A percentile compares a stretch with the other conserved stretches of the same genome.
Conservation (phyloP, 2,888 invertebrate species). For the Laspeyria flexula region DNA sequence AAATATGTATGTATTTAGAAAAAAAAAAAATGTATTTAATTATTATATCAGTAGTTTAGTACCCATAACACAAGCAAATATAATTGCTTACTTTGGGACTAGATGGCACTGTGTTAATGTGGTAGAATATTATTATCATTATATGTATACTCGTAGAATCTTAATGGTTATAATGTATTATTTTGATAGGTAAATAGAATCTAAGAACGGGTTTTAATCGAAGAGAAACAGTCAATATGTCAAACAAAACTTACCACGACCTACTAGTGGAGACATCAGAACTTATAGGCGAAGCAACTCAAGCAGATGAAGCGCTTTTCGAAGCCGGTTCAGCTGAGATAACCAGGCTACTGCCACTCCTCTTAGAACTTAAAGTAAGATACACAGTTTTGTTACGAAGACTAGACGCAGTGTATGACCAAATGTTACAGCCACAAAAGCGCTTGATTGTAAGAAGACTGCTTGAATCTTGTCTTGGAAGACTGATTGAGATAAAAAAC, state of each 20-base stretch:
- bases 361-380: slow-evolving; percentile 91
- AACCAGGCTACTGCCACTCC: slow-evolving; percentile 85
- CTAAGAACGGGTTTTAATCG: too few species aligned
- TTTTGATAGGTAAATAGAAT: too few species aligned
- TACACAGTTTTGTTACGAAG: slow-evolving; percentile 92
- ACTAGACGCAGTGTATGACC: slow-evolving; percentile 94
- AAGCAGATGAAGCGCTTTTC: slow-evolving; percentile 87
- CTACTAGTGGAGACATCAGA: slow-evolving; percentile 87
- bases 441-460: slow-evolving; percentile 90
- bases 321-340: slow-evolving; percentile 87
- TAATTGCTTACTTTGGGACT: too few species aligned
- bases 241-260: slow-evolving; percentile 90
- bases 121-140: too few species aligned
- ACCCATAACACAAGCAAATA: too few species aligned
- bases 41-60: too few species aligned
- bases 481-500: slow-evolving; percentile 94
- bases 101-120: too few species aligned
- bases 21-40: too few species aligned
- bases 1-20: too few species aligned
- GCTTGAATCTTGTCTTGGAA: slow-evolving; percentile 91
- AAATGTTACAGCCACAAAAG: slow-evolving; percentile 97
- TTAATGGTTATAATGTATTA: too few species aligned
- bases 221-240: slow-evolving; percentile 86
- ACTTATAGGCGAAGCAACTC: slow-evolving; percentile 84
- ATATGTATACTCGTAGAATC: too few species aligned